A percentile compares a stretch with the other conserved stretches of the same genome.
These are phyloP conservation scores for Andricus curvator DNA, from an alignment of 2,888 invertebrate genomes.

Conservation along the genomic window DNA sequence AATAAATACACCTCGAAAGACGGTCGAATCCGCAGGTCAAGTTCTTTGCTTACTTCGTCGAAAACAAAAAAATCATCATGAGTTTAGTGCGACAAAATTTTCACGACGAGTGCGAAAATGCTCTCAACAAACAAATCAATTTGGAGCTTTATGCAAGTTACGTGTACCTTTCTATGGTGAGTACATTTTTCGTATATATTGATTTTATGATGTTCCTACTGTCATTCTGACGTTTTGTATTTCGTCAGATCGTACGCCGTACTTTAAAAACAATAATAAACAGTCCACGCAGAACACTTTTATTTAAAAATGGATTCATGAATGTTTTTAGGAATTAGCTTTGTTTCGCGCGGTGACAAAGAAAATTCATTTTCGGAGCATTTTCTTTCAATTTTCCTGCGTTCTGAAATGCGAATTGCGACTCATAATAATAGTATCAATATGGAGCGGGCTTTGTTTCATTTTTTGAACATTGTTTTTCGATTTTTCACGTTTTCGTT, in stretches of 20 bases:
- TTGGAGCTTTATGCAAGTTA: constrained; percentile 87
- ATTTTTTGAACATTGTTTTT: no score
- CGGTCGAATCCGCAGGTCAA: not conserved
- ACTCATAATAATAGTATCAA: no score
- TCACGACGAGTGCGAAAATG: constrained; percentile 83
- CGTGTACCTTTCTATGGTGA: constrained; percentile 88
- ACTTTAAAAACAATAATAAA: not conserved
- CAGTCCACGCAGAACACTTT: not conserved
- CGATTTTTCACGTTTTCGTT: no score
- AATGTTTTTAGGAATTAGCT: not conserved
- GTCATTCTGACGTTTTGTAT: not conserved
- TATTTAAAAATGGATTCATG: not conserved
- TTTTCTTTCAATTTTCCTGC: not conserved
- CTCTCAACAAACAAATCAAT: constrained; percentile 86
- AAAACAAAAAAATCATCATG: constrained; percentile 65
- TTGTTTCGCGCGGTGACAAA: not conserved
- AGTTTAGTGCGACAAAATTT: constrained; percentile 83
- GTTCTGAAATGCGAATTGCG: no score
- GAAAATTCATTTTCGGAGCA: not conserved
- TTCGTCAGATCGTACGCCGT: not conserved
- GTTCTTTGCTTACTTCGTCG: not conserved
- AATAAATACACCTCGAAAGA: constrained; percentile 12
- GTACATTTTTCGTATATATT: constrained; percentile 55
- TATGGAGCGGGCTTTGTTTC: no score
- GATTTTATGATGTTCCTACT: not conserved